Percentiles rank a stretch among this genome's conserved stretches.
These are phyloP conservation scores for Drosophila serrata DNA, from an alignment of 1,140 invertebrate species.

Conservation along the genomic window DNA sequence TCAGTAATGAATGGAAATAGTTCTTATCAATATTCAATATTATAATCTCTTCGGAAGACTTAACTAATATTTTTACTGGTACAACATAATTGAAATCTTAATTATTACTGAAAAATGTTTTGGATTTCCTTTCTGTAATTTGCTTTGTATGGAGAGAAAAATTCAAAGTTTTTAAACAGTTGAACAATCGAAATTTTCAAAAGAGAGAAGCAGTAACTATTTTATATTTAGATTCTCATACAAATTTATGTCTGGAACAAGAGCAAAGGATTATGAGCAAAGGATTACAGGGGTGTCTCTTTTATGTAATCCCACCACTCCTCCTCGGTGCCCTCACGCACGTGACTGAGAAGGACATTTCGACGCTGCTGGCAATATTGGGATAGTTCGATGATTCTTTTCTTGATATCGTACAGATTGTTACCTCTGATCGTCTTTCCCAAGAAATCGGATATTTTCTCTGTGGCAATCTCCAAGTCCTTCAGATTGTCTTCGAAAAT, in stretches of 20 bases:
- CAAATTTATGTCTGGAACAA: background rate
- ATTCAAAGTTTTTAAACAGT: background rate
- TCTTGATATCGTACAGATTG: conserved; percentile 98
- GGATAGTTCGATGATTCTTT: conserved; percentile 96
- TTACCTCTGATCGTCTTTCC: conserved; percentile 98
- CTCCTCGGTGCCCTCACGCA: conserved; percentile 99
- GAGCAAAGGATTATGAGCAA: background rate
- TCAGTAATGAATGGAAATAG: background rate
- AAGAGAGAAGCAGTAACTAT: background rate
- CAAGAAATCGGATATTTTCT: conserved; percentile 98
- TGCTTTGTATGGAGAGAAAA: background rate
- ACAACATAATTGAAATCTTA: too few species aligned
- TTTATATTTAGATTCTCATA: background rate
- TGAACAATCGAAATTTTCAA: background rate
- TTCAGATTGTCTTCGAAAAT: conserved; percentile 99
- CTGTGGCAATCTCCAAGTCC: conserved; percentile 98
- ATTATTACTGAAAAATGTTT: background rate
- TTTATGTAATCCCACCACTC: conserved; percentile 98
- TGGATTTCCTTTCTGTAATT: background rate
- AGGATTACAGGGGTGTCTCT: background rate
- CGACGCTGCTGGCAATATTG: conserved; percentile 98
- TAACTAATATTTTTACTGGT: background rate
- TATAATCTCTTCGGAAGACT: background rate
- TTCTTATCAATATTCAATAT: background rate
- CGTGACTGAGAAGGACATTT: conserved; percentile 95